Conservation (phyloP, 2,888 invertebrate species). For the Cephus runcator region DNA sequence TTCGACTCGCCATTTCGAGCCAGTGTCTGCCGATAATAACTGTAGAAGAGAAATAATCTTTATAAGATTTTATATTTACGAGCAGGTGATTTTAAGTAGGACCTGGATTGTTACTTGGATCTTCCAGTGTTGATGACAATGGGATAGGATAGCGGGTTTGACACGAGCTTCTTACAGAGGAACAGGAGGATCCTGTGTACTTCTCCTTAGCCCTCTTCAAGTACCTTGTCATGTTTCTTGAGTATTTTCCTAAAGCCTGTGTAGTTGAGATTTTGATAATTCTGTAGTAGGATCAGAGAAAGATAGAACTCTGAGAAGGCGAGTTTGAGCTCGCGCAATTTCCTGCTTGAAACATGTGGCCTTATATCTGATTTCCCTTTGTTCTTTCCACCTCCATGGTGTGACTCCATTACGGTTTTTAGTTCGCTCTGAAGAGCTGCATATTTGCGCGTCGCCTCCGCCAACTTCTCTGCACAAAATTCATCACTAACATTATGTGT, state of each 20-base stretch:
- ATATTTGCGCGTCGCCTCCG: constrained; percentile 96
- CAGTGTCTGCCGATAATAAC: constrained; percentile 84
- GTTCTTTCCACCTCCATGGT: constrained; percentile 63
- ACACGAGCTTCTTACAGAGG: neutral
- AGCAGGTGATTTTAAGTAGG: neutral
- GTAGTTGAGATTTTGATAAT: constrained; percentile 98
- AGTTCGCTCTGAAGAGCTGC: constrained; percentile 90
- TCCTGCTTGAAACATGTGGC: constrained; percentile 76
- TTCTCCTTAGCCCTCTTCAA: constrained; percentile 8
- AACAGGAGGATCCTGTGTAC: neutral
- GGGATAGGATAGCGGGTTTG: neutral
- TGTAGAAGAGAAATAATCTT: constrained; percentile 56
- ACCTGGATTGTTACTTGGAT: constrained; percentile 1
- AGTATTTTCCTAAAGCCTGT: constrained; percentile 99
- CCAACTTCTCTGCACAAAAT: constrained; percentile 84
- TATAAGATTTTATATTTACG: neutral
- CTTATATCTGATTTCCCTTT: constrained; percentile 59
- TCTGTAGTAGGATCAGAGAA: constrained; percentile 94
- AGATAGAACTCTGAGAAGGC: constrained; percentile 99
- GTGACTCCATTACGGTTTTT: constrained; percentile 65
- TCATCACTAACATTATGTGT: neutral
- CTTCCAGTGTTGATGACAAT: neutral
- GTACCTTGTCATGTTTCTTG: constrained; percentile 98
- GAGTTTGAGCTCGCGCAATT: constrained; percentile 92
- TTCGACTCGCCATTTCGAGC: constrained; percentile 91